Percentiles rank a stretch among this genome's conserved stretches.
Conservation (phyloP, 2,113 vertebrate species). For the Rhineura floridana region DNA sequence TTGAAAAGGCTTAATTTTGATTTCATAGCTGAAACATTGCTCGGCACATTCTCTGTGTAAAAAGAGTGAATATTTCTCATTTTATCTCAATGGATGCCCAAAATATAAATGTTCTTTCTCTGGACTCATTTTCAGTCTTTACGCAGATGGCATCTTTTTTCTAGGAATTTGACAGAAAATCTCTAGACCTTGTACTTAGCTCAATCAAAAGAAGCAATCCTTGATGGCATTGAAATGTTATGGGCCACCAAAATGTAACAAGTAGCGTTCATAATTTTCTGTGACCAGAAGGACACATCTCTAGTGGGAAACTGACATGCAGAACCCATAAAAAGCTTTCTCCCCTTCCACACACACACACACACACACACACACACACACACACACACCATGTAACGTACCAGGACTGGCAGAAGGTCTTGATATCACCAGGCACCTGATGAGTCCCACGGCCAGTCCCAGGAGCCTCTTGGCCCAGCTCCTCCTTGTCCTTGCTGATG, state of each 20-base stretch:
- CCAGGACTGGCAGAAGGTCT: too few relatives aligned
- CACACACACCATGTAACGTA: too few relatives aligned
- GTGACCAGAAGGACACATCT: background rate
- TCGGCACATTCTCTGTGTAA: background rate
- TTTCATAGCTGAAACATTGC: background rate
- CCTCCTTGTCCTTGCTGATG: background rate
- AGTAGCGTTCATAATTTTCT: background rate
- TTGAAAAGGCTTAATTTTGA: background rate
- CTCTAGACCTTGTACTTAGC: background rate
- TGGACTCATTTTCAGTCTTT: background rate
- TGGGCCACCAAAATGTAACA: constrained; percentile 7
- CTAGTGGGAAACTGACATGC: background rate
- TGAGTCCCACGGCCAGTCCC: too few relatives aligned
- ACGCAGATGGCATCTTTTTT: background rate
- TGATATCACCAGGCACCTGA: too few relatives aligned
- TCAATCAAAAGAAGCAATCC: constrained; percentile 13
- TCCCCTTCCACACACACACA: too few relatives aligned
- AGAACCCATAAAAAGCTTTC: background rate
- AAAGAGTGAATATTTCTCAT: background rate
- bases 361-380: too few relatives aligned
- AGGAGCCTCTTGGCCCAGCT: background rate
- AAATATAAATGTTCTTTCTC: background rate
- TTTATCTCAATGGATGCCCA: background rate
- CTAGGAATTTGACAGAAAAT: constrained; percentile 4
- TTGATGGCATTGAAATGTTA: constrained; percentile 21